These are phyloP conservation scores for Bursaphelenchus mucronatus DNA, from an alignment of 1,140 invertebrate species.

Conservation along the genomic window DNA sequence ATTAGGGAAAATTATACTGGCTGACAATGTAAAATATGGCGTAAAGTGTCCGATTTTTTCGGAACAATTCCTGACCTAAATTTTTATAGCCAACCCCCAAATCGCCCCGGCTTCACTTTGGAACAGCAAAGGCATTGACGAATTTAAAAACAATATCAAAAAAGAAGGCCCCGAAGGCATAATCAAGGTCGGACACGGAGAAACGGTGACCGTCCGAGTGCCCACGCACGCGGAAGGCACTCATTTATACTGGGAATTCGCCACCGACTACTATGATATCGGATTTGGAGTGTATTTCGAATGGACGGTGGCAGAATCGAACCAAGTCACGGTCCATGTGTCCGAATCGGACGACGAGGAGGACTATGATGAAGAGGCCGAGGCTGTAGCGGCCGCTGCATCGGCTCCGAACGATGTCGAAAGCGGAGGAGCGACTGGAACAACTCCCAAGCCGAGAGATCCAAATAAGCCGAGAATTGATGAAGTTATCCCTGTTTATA, in stretches of 20 bases:
- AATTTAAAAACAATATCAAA: constrained; percentile 70
- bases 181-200: constrained; percentile 91
- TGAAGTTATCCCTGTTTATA: constrained; percentile 82
- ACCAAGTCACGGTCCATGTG: constrained; percentile 59
- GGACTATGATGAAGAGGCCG: constrained; percentile 52
- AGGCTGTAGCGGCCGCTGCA: not conserved
- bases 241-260: constrained; percentile 98
- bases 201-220: constrained; percentile 78
- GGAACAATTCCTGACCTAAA: not conserved
- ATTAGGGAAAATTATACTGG: no score
- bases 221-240: constrained; percentile 90
- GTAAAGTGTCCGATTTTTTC: not conserved
- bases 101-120: constrained; percentile 84
- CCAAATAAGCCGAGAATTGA: constrained; percentile 68
- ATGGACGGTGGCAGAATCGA: constrained; percentile 73
- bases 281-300: constrained; percentile 98
- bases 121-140: constrained; percentile 82
- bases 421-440: constrained; percentile 23
- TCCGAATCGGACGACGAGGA: constrained; percentile 58
- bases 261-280: constrained; percentile 95
- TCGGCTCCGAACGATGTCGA: constrained; percentile 45
- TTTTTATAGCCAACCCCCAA: constrained; percentile 55
- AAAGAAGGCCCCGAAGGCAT: constrained; percentile 82
- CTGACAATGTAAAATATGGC: no score
- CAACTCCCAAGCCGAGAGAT: constrained; percentile 32